phyloP scores from a whole-genome alignment of 2,888 invertebrate genomes.

The Saturnia japonica region DNA sequence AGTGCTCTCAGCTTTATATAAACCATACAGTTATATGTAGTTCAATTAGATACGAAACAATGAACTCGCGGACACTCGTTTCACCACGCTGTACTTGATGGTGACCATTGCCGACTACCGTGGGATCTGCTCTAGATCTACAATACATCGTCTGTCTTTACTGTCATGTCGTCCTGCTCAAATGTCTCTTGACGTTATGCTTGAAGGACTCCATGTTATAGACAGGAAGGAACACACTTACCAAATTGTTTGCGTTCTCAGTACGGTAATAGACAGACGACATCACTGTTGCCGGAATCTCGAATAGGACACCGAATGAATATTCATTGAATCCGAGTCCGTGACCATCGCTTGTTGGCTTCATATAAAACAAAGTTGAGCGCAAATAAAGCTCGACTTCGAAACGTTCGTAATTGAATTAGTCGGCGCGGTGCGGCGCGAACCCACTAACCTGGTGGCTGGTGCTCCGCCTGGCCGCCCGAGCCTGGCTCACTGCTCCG shows the following conservation, averaged over 20 bases:
- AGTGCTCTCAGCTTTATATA: no score
- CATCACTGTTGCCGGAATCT: background rate
- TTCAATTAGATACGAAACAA: background rate
- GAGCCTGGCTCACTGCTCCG: background rate
- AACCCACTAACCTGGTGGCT: background rate
- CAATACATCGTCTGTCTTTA: no score
- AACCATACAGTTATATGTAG: background rate
- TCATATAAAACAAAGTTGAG: background rate
- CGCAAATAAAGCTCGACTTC: constrained; percentile 10
- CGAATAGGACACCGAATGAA: background rate
- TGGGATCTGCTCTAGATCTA: no score
- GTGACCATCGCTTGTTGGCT: constrained; percentile 1
- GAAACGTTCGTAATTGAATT: constrained; percentile 10
- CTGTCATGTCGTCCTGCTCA: no score
- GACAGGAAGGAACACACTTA: no score
- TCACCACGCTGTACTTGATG: no score
- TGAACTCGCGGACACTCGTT: background rate
- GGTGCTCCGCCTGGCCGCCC: no score
- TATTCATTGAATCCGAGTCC: background rate
- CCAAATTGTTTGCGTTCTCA: no score
- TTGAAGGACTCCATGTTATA: no score
- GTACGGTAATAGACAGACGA: no score
- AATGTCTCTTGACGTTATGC: no score
- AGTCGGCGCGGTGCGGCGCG: background rate
- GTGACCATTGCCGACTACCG: no score